Base-by-base conservation (phyloP, 2,113 vertebrate genomes). In the Brachionichthys hirsutus region DNA sequence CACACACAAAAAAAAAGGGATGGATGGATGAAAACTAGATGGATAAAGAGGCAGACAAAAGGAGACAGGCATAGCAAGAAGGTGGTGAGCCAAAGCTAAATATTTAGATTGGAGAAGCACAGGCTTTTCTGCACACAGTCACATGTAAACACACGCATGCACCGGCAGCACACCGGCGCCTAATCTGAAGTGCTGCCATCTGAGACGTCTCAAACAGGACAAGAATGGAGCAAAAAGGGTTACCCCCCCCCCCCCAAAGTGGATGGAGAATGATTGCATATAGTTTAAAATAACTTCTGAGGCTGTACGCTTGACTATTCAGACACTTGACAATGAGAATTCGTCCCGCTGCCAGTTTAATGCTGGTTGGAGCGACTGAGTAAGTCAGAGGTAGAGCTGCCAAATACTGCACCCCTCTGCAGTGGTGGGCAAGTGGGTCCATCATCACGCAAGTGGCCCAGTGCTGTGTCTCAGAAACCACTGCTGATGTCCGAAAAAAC, bases 131-230 rank as follows among this genome's bases (percentile, higher is more conserved):
- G 43, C 36, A 46, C 45, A 65, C 41, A 62, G 44, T 53, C 63
- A 45, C 66, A 71, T 34, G 57, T 55, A 69, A 47, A 77, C 60
- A 77, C 63, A 69, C 9, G 24, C 44, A n/a, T 10, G 44, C 49
- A 67, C 12, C 61, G 65, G 47, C 63, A 72, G 38, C 18, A 47
- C 75, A 67, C 46, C 62, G 51, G 46, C 40, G 53, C 67, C 67
- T 62, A 19, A 10, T 14, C 42, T 52, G 75, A 67, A 88, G 67
- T 49, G 78, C 52, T 85, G 77, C 82, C 79, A 82, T 80, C 77
- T 87, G 87, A 51, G 54, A 61, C 19, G 60, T 62, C 56, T 80
- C 72, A 80, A 52, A 53, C 3, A 51, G 41, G 20, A 15, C 48
- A 35, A 46, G 19, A 38, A 41, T 30, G 24, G 16, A 14, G 50